Base-by-base conservation (phyloP, 2,888 invertebrate species). In the Suillia variegata region DNA sequence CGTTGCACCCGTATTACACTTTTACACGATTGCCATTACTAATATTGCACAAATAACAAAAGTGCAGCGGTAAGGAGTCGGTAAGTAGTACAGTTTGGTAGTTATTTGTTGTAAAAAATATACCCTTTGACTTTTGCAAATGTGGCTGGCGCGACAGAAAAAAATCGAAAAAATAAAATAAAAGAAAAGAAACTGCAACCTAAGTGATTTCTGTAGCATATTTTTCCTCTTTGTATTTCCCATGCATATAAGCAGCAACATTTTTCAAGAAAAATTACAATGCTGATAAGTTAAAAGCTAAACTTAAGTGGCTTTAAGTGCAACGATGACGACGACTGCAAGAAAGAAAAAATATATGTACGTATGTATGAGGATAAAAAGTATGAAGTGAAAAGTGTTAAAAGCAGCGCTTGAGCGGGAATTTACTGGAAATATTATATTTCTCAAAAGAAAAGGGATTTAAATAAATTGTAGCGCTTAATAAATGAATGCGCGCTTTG, bases 271-370 rank as follows among this genome's bases (percentile, higher is more conserved):
- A 61, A 63, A 64, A 69, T 70, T 61, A 65, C 64, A 64, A 64
- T 69, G 65, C 62, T 68, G 69, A 69, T 69, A 70, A 70, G 70
- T 68, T 69, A 70, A 70, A 69, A 69, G 69, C 62, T 59, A 53
- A 62, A 57, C 58, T 61, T 61, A 55, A 47, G 59, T 65, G 61
- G 63, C 61, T 63, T 56, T 54, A 56, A 58, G 61, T 67, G 63
- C 65, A 54, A 62, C 58, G 50, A n/a, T 42, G 3, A 18, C 13
- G 20, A 17, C 49, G 21, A 26, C 21, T 15, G n/a, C n/a, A n/a
- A n/a, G n/a, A n/a, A n/a, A n/a, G n/a, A n/a, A n/a, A n/a, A n/a
- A n/a, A n/a, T n/a, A n/a, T n/a, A n/a, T n/a, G n/a, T n/a, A n/a
- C n/a, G n/a, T n/a, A n/a, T n/a, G n/a, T n/a, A 54, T 59, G 54